A percentile compares a stretch with the other conserved stretches of the same genome.
Evolutionary conservation across 1,140 invertebrate genomes (phyloP).

Genomic region (Drosophila ohnishii): DNA sequence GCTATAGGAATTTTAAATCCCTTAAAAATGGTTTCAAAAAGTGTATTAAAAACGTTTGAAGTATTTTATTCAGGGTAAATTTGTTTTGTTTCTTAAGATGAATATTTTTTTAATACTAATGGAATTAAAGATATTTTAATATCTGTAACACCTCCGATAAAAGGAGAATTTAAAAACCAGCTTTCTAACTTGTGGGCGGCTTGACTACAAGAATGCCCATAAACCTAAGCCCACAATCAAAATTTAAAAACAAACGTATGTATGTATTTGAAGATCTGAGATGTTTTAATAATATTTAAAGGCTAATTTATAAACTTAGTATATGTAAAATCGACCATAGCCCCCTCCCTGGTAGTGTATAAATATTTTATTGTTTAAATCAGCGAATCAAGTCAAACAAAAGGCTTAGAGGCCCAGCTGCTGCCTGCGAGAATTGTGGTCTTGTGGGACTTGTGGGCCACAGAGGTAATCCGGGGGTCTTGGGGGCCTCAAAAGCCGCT

Average conservation of each 20-base stretch:
- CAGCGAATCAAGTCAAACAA: slow-evolving; percentile 33
- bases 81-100: no score
- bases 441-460: slow-evolving; percentile 17
- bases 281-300: not conserved
- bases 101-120: no score
- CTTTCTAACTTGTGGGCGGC: not conserved
- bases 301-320: no score
- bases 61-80: no score
- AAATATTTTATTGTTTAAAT: slow-evolving; percentile 52
- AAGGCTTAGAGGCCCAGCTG: slow-evolving; percentile 41
- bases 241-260: not conserved
- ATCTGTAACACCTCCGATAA: not conserved
- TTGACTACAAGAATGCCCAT: not conserved
- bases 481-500: slow-evolving; percentile 48
- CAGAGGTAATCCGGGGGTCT: not conserved
- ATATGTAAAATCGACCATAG: not conserved
- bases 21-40: no score
- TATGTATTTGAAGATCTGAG: no score
- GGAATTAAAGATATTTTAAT: not conserved
- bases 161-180: not conserved
- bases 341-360: slow-evolving; percentile 12
- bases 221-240: not conserved
- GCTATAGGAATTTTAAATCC: no score
- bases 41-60: no score
- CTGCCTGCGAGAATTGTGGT: slow-evolving; percentile 34